These are phyloP conservation scores for Poeciliopsis presidionis DNA, from an alignment of 2,797 vertebrate species.

Conservation along the genomic window DNA sequence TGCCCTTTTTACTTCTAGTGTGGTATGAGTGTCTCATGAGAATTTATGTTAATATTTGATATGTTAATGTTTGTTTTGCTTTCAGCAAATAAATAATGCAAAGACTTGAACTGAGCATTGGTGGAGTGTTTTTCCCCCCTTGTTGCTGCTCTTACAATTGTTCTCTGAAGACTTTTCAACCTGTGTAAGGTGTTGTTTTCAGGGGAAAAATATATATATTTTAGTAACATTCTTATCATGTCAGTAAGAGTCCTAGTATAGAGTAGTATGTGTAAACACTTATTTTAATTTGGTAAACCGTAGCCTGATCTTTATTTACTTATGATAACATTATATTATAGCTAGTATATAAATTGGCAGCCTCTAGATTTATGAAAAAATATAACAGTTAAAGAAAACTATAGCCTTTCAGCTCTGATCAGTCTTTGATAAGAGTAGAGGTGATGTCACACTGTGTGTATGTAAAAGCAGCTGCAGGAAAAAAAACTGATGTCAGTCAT, in stretches of 20 bases:
- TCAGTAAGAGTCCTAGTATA: slow-evolving; percentile 12
- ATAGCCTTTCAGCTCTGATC: not conserved
- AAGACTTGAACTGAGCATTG: slow-evolving; percentile 50
- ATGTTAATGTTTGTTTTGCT: slow-evolving; percentile 77
- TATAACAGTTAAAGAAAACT: too few relatives aligned
- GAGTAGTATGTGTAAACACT: not conserved
- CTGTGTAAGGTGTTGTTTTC: slow-evolving; percentile 20
- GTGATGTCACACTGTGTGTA: not conserved
- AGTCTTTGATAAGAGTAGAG: not conserved
- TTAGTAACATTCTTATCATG: slow-evolving; percentile 28
- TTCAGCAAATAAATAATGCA: slow-evolving; percentile 74
- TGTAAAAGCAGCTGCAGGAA: not conserved
- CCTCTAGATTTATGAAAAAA: too few relatives aligned
- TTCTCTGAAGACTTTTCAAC: slow-evolving; percentile 55
- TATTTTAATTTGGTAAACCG: not conserved
- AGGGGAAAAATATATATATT: not conserved
- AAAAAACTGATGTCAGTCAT: not conserved
- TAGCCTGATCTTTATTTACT: not conserved
- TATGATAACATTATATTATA: not conserved
- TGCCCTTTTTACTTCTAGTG: slow-evolving; percentile 59
- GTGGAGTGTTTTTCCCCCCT: slow-evolving; percentile 33
- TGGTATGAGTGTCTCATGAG: slow-evolving; percentile 59
- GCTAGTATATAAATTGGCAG: too few relatives aligned
- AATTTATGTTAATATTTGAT: slow-evolving; percentile 73
- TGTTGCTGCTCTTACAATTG: slow-evolving; percentile 51